Conservation (phyloP, 1,140 invertebrate species). For the Proctacanthus coquilletti region DNA sequence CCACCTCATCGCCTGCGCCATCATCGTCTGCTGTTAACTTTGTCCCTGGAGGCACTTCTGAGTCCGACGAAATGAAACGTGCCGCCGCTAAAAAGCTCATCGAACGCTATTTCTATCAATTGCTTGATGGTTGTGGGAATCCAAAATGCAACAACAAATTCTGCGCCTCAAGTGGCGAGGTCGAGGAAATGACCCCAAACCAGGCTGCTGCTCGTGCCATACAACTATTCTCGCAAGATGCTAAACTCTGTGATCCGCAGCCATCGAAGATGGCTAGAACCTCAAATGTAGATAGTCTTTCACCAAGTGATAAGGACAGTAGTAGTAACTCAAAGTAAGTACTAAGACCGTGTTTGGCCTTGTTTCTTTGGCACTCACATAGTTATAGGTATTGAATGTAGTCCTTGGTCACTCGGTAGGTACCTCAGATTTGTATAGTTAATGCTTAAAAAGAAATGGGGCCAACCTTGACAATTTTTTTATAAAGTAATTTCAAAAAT, state of each 20-base stretch:
- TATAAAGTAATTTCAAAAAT: too few relatives aligned
- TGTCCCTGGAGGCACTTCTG: too few relatives aligned
- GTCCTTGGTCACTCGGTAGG: too few relatives aligned
- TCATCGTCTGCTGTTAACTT: too few relatives aligned
- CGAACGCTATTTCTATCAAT: conserved; percentile 82
- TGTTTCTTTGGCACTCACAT: too few relatives aligned
- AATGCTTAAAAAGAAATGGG: too few relatives aligned
- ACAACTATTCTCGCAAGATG: conserved; percentile 70
- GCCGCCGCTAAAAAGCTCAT: conserved; percentile 76
- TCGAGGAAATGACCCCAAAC: conserved; percentile 66
- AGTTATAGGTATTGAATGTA: too few relatives aligned
- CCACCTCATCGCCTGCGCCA: too few relatives aligned
- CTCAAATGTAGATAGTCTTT: not conserved
- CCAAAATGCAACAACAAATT: conserved; percentile 64
- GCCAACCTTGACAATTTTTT: too few relatives aligned
- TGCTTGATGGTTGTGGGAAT: conserved; percentile 82
- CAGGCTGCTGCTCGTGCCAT: conserved; percentile 77
- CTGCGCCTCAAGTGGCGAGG: conserved; percentile 78
- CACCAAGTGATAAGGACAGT: not conserved
- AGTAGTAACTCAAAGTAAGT: too few relatives aligned
- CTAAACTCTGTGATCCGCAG: conserved; percentile 59
- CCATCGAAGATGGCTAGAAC: conserved; percentile 45
- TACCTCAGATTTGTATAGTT: too few relatives aligned
- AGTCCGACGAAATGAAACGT: conserved; percentile 66
- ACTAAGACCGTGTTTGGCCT: too few relatives aligned